Base-by-base conservation (phyloP, 1,140 invertebrate genomes). In the Neodiprion pinetum region DNA sequence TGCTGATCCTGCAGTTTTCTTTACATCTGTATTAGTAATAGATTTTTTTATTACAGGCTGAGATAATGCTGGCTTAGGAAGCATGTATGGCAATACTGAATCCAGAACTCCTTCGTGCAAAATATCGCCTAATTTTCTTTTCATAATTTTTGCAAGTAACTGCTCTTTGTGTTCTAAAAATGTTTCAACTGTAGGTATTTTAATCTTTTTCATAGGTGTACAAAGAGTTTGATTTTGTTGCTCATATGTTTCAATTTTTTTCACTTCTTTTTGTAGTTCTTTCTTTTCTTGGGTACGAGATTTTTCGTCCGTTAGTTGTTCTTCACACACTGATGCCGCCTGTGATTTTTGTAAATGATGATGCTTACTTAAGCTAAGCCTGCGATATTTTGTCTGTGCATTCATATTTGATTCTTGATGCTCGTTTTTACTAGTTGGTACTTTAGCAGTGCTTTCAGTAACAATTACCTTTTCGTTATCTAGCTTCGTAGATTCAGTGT, bases 41-140 rank as follows among this genome's bases (percentile, higher is more conserved):
- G 86, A 72, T 80, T 91, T 92, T 78, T 91, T 92, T 50, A 91
- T 91, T 28, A 89, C 85, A 11, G 90, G 89, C 68, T 89, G 88
- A 71, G 91, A 92, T 67, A 86, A 48, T 0, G 75, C 70, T 9
- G 83, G 72, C 66, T 84, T 88, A 12, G 91, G 89, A 74, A 92
- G 86, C 79, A 94, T 89, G 76, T 93, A 94, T 0, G 94, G 93
- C 10, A 95, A 82, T 73, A 95, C 92, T 0, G 94, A 95, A 84
- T 95, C 94, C 23, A 95, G 84, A 73, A 95, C 90, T 28, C 94
- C 94, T 87, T 95, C 94, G 69, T 94, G 93, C 72, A 95, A 89
- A 8, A 95, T 91, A 88, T 93, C 88, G 74, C 90, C 90, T 48
- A 91, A 81, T 82, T 90, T 91, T 70, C 82, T 85, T 78, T 90